Conservation (phyloP, 2,797 vertebrate genomes). For the Anableps anableps region DNA sequence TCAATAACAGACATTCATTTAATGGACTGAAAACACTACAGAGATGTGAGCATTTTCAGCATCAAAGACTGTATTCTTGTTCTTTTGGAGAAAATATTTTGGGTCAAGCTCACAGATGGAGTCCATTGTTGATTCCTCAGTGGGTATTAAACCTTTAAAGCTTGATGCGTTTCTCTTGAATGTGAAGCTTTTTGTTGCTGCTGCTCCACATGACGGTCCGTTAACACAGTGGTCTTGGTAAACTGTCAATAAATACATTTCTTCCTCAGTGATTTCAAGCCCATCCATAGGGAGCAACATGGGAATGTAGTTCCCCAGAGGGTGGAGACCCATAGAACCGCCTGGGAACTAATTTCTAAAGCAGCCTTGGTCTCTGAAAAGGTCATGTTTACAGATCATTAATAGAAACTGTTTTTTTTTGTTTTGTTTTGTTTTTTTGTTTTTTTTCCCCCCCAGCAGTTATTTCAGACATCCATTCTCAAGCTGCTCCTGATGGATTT, state of each 20-base stretch:
- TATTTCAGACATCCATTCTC: conserved; percentile 72
- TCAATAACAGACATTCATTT: not conserved
- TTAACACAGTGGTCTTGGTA: conserved; percentile 31
- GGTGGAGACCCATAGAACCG: conserved; percentile 35
- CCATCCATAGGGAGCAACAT: conserved; percentile 46
- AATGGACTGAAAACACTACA: not conserved
- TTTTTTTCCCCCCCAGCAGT: conserved; percentile 65
- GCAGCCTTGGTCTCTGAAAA: conserved; percentile 53
- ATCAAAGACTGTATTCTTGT: not conserved
- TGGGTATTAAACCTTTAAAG: conserved; percentile 2
- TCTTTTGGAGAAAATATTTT: not conserved
- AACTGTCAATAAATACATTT: conserved; percentile 42
- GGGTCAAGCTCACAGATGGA: not conserved
- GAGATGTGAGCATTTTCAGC: not conserved
- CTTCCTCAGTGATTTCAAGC: conserved; percentile 31
- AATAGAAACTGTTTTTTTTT: conserved; percentile 66
- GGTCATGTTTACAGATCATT: conserved; percentile 75
- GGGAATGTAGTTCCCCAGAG: conserved; percentile 44
- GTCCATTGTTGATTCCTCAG: not conserved
- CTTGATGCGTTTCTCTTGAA: conserved; percentile 10
- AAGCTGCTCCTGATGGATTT: conserved; percentile 68
- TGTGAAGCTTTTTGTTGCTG: conserved; percentile 22
- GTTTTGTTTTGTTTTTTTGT: too few relatives aligned
- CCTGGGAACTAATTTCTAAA: conserved; percentile 53
- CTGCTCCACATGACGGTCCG: conserved; percentile 20